Evolutionary conservation across 1,140 invertebrate genomes (phyloP), one percentile per base, ranked within the genome.

Genomic region (Papilio dardanus): DNA sequence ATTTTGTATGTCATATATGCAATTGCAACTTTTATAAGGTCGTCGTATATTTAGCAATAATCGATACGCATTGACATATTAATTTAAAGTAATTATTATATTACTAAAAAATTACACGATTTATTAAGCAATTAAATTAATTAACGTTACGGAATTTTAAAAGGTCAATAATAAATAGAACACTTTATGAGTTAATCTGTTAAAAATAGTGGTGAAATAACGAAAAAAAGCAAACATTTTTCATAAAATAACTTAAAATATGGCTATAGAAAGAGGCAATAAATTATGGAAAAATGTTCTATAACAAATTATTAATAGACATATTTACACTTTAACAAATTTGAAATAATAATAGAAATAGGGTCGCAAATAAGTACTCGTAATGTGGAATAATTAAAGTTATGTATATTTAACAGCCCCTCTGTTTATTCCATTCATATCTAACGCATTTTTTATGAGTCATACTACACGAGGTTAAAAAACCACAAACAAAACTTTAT

Each of bases 41-140:
- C 12, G 30, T 24, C 21, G 19, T 21, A 62, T 28, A 16, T 58
- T 10, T 30, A 62, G 54, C 24, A 62, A 62, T 62, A 28, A 14
- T 62, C 24, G 10, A 54, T 54, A 10, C 8, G 21, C 50, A 62
- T 8, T 62, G 54, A 62, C 54, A 62, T 62, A 30, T 62, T n/a
- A 62, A 62, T 62, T 62, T 62, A 62, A 28, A 16, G 24, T 4
- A 62, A 28, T 62, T 62, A 28, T 62, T 21, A 28, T 14, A 24
- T 28, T 62, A 30, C 24, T 62, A 21, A 12, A 16, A 62, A 16
- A 10, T 14, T 28, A 28, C 14, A 58, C 50, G 3, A 21, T 62
- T 30, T 62, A 62, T 62, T 14, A 62, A 62, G 54, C 24, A 62
- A 62, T 62, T 62, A 30, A 62, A 28, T 28, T 62, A 62, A 62